A percentile compares a stretch with the other conserved stretches of the same genome.
Evolutionary conservation across 2,888 invertebrate genomes (phyloP).

Genomic region (Platypus cylindrus): DNA sequence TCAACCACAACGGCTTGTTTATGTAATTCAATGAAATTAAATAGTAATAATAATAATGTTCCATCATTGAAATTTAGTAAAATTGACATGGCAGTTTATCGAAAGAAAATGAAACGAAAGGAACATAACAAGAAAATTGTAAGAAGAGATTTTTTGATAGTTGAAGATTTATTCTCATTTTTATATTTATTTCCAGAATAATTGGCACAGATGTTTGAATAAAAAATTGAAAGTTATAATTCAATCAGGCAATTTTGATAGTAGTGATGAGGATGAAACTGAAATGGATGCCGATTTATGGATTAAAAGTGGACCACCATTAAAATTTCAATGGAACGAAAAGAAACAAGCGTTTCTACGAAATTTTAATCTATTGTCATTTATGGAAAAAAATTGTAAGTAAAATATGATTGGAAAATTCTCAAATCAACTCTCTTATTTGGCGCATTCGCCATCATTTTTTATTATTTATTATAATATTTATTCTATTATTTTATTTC

Average conservation of each 20-base stretch:
- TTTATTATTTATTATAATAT: no score
- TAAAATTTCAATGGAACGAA: conserved; percentile 37
- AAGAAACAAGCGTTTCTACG: conserved; percentile 49
- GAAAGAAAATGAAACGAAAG: conserved; percentile 25
- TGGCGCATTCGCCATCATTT: no score
- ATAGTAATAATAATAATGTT: no score
- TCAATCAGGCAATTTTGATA: conserved; percentile 37
- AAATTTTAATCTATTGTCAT: conserved; percentile 50
- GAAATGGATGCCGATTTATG: conserved; percentile 28
- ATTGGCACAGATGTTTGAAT: no score
- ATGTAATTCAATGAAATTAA: no score
- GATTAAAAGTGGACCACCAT: conserved; percentile 44
- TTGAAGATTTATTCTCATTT: no score
- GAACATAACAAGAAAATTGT: no score
- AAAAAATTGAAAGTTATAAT: conserved; percentile 21
- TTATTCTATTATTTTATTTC: conserved; percentile 1
- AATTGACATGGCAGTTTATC: conserved; percentile 32
- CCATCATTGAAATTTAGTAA: conserved; percentile 32
- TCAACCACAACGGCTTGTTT: conserved; percentile 21
- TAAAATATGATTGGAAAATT: conserved; percentile 4
- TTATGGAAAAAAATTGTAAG: conserved; percentile 47
- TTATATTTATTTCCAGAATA: no score
- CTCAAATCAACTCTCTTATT: no score
- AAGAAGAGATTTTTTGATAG: no score
- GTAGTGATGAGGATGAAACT: conserved; percentile 30